Percentiles rank a stretch among this genome's conserved stretches.
Evolutionary conservation across 2,113 vertebrate species (phyloP).

Genomic region (Mesocricetus auratus): DNA sequence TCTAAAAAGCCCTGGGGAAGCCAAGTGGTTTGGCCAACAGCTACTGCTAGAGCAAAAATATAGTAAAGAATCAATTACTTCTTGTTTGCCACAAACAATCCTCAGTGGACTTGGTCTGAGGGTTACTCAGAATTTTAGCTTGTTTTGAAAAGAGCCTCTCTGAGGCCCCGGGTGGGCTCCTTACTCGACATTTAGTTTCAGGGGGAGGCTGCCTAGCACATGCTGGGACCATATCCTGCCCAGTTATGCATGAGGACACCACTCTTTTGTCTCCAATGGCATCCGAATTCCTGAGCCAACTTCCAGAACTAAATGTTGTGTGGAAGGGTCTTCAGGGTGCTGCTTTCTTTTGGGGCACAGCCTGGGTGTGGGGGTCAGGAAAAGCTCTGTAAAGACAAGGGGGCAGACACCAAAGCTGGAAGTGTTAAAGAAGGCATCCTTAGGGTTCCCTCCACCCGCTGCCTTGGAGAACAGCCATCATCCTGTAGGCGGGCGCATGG

Average conservation of each 20-base stretch:
- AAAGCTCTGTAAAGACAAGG: constrained; percentile 7
- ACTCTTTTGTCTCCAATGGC: not conserved
- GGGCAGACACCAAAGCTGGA: constrained; percentile 19
- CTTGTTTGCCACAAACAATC: constrained; percentile 38
- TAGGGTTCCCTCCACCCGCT: not conserved
- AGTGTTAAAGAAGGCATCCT: not conserved
- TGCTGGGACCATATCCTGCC: constrained; percentile 27
- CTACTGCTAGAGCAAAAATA: constrained; percentile 48
- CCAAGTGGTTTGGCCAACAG: constrained; percentile 34
- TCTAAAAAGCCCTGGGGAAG: constrained; percentile 15
- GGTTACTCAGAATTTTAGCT: constrained; percentile 38
- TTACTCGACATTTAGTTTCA: not conserved
- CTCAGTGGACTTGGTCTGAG: not conserved
- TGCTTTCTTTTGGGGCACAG: not conserved
- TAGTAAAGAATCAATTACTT: constrained; percentile 48
- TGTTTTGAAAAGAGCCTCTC: not conserved
- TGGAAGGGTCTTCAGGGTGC: not conserved
- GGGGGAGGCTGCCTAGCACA: not conserved
- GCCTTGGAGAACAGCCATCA: constrained; percentile 29
- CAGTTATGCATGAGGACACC: not conserved
- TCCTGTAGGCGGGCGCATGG: not conserved
- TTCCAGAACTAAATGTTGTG: not conserved
- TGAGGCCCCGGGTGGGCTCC: not conserved
- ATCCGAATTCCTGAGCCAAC: constrained; percentile 50
- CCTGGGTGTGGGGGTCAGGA: not conserved